Conservation (phyloP, 2,113 vertebrate species). For the Egretta garzetta region DNA sequence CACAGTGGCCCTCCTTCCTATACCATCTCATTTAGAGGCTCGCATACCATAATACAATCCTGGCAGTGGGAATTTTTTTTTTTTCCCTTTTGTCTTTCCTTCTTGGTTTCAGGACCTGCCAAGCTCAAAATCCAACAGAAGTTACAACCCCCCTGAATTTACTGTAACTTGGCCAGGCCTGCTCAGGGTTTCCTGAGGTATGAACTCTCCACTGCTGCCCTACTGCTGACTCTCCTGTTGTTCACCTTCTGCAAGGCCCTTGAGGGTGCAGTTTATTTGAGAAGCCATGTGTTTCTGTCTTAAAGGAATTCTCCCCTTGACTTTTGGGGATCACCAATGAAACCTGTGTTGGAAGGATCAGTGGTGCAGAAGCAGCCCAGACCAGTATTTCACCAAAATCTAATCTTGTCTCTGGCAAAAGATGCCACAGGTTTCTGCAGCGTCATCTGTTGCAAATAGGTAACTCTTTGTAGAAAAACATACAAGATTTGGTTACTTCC, state of each 20-base stretch:
- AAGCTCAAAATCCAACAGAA: not conserved
- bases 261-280: not conserved
- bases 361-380: not conserved
- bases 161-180: not conserved
- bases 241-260: not conserved
- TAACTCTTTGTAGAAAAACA: not conserved
- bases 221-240: not conserved
- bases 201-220: not conserved
- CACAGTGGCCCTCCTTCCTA: not conserved
- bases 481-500: not conserved
- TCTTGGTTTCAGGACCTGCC: not conserved
- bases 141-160: not conserved
- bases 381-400: not conserved
- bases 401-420: not conserved
- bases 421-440: not conserved
- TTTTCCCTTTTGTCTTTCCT: not conserved
- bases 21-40: not conserved
- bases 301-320: not conserved
- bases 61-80: not conserved
- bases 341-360: not conserved
- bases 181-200: not conserved
- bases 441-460: not conserved
- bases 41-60: not conserved
- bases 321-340: not conserved
- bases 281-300: not conserved